A percentile compares a stretch with the other conserved stretches of the same genome.
phyloP scores from a whole-genome alignment of 1,140 invertebrate species.

The Oryctes rhinoceros region DNA sequence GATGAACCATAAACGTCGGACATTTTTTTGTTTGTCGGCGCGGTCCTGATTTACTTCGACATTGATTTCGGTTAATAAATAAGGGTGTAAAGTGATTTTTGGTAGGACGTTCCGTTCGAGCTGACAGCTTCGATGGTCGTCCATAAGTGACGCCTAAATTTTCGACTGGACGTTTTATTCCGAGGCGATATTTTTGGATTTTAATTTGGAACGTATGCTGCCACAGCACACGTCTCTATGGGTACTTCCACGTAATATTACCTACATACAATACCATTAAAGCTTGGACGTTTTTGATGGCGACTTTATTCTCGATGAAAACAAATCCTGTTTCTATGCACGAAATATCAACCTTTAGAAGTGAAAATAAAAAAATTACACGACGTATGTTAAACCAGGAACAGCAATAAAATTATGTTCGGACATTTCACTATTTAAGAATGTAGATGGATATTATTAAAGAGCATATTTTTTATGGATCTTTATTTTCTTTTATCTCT shows the following conservation, averaged over 20 bases:
- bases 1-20: slow-evolving; percentile 55
- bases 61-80: slow-evolving; percentile 57
- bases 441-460: too few species aligned
- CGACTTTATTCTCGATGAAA: not conserved
- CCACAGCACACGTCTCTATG: slow-evolving; percentile 13
- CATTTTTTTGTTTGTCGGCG: slow-evolving; percentile 45
- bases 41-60: slow-evolving; percentile 54
- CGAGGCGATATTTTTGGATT: slow-evolving; percentile 32
- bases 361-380: too few species aligned
- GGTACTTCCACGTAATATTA: not conserved
- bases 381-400: too few species aligned
- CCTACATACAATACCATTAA: slow-evolving; percentile 31
- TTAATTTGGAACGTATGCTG: slow-evolving; percentile 24
- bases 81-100: slow-evolving; percentile 54
- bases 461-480: too few species aligned
- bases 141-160: slow-evolving; percentile 34
- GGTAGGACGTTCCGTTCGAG: slow-evolving; percentile 35
- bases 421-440: too few species aligned
- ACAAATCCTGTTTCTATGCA: not conserved
- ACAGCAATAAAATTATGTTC: too few species aligned
- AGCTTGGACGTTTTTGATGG: slow-evolving; percentile 24
- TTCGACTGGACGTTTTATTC: slow-evolving; percentile 28
- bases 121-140: slow-evolving; percentile 41
- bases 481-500: too few species aligned
- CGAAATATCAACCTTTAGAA: not conserved